Evolutionary conservation across 2,888 invertebrate genomes (phyloP).

Genomic region (Melanostoma scalare): DNA sequence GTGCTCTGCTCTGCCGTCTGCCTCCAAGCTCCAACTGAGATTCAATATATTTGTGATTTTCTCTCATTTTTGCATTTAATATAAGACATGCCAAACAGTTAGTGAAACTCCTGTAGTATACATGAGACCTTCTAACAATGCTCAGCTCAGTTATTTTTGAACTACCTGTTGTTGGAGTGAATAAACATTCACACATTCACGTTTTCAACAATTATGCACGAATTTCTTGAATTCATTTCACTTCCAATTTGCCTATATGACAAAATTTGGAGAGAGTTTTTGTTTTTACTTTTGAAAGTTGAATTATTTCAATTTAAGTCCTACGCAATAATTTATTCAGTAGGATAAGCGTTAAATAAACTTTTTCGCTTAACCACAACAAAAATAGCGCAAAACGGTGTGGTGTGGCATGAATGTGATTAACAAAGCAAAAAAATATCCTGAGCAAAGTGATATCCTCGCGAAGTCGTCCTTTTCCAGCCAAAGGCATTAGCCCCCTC

Average conservation of each 20-base stretch:
- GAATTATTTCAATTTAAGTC: constrained; percentile 6
- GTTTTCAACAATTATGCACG: too few species aligned
- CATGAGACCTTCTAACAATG: background rate
- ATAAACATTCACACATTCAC: too few species aligned
- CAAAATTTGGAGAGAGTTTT: too few species aligned
- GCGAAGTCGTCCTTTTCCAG: constrained; percentile 11
- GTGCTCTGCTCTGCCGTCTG: too few species aligned
- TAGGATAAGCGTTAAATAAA: constrained; percentile 48
- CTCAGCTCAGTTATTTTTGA: too few species aligned
- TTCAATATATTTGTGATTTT: too few species aligned
- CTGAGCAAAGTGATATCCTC: constrained; percentile 9
- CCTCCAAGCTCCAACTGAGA: too few species aligned
- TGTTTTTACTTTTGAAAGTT: too few species aligned
- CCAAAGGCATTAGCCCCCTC: constrained; percentile 33
- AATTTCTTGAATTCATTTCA: too few species aligned
- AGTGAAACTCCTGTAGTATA: constrained; percentile 1
- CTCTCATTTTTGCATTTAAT: too few species aligned
- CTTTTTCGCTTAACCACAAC: constrained; percentile 19
- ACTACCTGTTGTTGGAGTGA: too few species aligned
- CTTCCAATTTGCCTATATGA: too few species aligned
- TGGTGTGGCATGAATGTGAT: constrained; percentile 58
- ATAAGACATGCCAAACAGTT: constrained; percentile 6
- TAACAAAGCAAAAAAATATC: constrained; percentile 45
- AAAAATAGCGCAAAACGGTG: background rate
- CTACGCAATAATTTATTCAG: constrained; percentile 55